Evolutionary conservation across 2,888 invertebrate species (phyloP).

Genomic region (Aphelenchoides bicaudatus): DNA sequence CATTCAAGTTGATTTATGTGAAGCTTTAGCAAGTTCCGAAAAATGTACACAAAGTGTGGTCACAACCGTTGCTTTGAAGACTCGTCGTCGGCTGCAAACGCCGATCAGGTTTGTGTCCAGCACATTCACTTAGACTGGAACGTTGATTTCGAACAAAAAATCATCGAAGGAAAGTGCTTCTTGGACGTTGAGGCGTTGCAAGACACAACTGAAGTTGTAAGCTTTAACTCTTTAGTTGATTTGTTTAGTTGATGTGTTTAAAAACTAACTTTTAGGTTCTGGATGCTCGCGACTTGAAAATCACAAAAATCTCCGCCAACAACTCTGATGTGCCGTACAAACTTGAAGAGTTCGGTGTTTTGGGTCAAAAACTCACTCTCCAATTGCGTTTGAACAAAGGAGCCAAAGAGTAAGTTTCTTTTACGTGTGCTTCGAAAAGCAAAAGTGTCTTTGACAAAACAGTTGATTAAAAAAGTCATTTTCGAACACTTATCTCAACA

Average conservation of each 20-base stretch:
- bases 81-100: constrained; percentile 45
- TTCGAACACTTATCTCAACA: too few species aligned
- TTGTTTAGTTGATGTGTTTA: not conserved
- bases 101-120: constrained; percentile 45
- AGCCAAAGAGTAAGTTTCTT: constrained; percentile 28
- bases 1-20: too few species aligned
- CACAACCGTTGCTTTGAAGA: too few species aligned
- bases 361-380: constrained; percentile 25
- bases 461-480: too few species aligned
- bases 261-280: constrained; percentile 38
- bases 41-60: too few species aligned
- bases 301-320: constrained; percentile 42
- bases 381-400: constrained; percentile 14
- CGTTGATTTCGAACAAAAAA: constrained; percentile 43
- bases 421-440: too few species aligned
- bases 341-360: constrained; percentile 25
- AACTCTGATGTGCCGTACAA: constrained; percentile 25
- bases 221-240: constrained; percentile 12
- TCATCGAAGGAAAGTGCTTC: constrained; percentile 43
- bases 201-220: constrained; percentile 46
- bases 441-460: too few species aligned
- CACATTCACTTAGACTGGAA: constrained; percentile 55
- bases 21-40: too few species aligned
- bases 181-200: constrained; percentile 41
- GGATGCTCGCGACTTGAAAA: constrained; percentile 49